Conservation (phyloP, 2,113 vertebrate species). For the Stigmatopora nigra region DNA sequence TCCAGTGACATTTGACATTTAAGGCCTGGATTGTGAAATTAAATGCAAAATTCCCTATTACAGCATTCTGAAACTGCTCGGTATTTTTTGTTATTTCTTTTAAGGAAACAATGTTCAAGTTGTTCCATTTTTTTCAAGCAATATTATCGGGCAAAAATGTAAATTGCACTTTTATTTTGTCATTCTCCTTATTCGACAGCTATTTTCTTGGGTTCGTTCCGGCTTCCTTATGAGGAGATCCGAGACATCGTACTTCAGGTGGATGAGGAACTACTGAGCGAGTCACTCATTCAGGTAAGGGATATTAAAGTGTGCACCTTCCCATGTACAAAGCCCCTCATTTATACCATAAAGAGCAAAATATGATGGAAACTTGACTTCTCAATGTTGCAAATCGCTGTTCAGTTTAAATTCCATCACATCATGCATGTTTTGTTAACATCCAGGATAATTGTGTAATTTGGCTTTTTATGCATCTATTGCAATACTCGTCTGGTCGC, state of each 20-base stretch:
- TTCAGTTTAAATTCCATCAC: background rate
- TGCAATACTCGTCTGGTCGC: too few relatives aligned
- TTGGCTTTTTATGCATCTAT: background rate
- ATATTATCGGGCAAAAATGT: constrained; percentile 27
- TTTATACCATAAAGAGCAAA: background rate
- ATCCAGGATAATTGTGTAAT: background rate
- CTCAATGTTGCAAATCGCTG: background rate
- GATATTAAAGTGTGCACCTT: constrained; percentile 29
- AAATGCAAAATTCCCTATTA: background rate
- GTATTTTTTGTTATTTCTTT: background rate
- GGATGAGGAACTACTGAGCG: constrained; percentile 86
- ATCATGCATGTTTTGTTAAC: background rate
- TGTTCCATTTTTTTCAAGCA: too few relatives aligned
- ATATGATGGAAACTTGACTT: background rate
- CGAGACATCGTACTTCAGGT: constrained; percentile 87
- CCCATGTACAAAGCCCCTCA: background rate
- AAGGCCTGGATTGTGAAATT: background rate
- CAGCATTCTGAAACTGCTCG: background rate
- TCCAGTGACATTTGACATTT: constrained; percentile 15
- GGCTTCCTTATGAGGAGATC: constrained; percentile 96
- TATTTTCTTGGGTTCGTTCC: constrained; percentile 95
- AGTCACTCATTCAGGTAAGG: constrained; percentile 93
- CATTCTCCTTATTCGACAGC: constrained; percentile 72
- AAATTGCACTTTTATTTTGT: constrained; percentile 50
- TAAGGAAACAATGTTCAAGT: background rate